Percentiles rank a stretch among this genome's conserved stretches.
These are phyloP conservation scores for Myotis findleyi DNA, from an alignment of 2,797 vertebrate species.

Conservation along the genomic window DNA sequence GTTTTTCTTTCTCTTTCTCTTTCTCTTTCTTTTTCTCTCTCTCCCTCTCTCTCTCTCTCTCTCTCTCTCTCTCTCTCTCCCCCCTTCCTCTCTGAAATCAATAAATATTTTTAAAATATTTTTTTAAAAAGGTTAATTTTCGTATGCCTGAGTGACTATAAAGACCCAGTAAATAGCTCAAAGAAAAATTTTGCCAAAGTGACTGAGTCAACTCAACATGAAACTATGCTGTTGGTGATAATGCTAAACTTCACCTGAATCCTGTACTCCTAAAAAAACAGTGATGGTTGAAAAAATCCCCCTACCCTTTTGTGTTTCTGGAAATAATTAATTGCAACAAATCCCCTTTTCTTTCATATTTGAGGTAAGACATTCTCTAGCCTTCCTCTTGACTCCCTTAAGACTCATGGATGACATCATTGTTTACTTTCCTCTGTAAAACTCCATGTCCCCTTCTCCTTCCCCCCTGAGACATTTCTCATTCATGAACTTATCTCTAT, in stretches of 20 bases:
- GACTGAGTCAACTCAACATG: not conserved
- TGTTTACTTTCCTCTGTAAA: not conserved
- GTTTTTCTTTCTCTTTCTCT: too few relatives aligned
- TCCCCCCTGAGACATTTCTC: not conserved
- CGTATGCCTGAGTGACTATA: not conserved
- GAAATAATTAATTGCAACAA: not conserved
- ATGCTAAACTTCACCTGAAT: not conserved
- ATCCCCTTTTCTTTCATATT: not conserved
- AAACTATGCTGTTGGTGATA: not conserved
- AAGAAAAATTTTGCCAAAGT: not conserved
- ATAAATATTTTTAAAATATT: too few relatives aligned
- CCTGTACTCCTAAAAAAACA: not conserved
- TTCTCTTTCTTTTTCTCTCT: too few relatives aligned
- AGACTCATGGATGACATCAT: not conserved
- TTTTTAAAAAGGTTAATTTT: not conserved
- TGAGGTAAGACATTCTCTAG: not conserved
- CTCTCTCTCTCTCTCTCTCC: too few relatives aligned
- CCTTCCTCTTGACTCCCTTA: not conserved
- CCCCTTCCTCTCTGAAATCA: too few relatives aligned
- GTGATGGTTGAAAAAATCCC: not conserved
- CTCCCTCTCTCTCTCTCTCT: too few relatives aligned
- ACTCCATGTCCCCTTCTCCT: not conserved
- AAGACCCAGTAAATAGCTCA: not conserved
- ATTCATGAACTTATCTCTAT: not conserved
- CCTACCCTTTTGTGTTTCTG: not conserved